Conservation (phyloP, 2,888 invertebrate species). For the Drosophila leonis region DNA sequence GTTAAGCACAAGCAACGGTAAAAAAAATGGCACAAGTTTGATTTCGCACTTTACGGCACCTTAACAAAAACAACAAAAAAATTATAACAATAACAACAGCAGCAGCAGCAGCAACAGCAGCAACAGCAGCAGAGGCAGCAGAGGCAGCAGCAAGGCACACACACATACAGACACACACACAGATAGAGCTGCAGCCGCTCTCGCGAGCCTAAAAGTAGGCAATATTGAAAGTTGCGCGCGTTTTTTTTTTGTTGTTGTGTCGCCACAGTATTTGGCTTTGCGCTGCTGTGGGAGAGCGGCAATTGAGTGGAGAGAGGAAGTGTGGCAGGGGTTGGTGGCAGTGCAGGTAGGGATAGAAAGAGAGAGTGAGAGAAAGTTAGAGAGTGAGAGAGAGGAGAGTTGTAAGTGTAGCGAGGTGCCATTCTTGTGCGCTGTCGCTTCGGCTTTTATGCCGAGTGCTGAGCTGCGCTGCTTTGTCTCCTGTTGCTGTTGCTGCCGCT, state of each 20-base stretch:
- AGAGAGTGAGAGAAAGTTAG: neutral
- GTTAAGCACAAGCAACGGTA: conserved; percentile 32
- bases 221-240: conserved; percentile 44
- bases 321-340: neutral
- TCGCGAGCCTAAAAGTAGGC: conserved; percentile 23
- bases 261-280: conserved; percentile 38
- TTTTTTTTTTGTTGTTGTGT: conserved; percentile 9
- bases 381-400: neutral
- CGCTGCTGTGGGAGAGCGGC: conserved; percentile 23
- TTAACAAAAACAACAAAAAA: conserved; percentile 47
- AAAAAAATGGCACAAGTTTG: conserved; percentile 24
- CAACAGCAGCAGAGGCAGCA: neutral
- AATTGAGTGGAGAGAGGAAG: neutral
- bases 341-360: neutral
- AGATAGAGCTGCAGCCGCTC: neutral
- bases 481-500: conserved; percentile 1
- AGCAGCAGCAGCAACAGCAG: neutral
- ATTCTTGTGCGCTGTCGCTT: neutral
- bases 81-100: conserved; percentile 8
- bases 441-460: neutral
- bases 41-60: conserved; percentile 29
- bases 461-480: conserved; percentile 7
- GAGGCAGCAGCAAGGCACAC: neutral
- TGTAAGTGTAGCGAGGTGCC: neutral
- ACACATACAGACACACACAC: conserved; percentile 10